Evolutionary conservation across 2,797 vertebrate genomes (phyloP), one percentile per base, ranked within the genome.

Genomic region (Clangula hyemalis): DNA sequence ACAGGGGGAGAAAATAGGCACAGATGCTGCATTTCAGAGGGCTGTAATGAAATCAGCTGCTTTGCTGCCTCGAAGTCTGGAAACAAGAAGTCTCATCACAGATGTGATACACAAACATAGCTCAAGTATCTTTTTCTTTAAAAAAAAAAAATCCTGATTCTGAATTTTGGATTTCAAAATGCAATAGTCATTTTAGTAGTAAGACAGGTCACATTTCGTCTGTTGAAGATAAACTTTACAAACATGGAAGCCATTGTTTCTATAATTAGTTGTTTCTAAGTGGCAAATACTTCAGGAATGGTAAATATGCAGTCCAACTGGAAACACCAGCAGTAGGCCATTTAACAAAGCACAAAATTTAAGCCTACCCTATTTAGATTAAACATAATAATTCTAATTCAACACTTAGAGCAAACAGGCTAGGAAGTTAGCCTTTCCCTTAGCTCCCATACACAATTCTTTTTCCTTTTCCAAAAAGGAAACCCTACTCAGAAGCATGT

Each of bases 301-400:
- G 93, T 80, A 95, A 95, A 93, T 70, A 97, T 96, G 95, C 85
- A 64, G 96, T 47, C 77, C 66, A 73, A 95, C 96, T 91, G 91
- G 95, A 96, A 96, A 82, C 85, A 92, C 69, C 71, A 93, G 73
- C 77, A 93, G 45, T 65, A 90, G 18, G 49, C 21, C 19, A 21
- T 68, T 84, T 49, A 86, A 68, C 30, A 7, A 65, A 87, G 45
- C 30, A n/a, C 69, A 82, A 70, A 90, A 94, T 56, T 49, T 70
- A 74, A 82, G 68, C 86, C 73, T 85, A 61, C 73, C 72, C 47
- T 62, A 56, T 60, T 93, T 89, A 87, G 65, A 65, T 90, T 82
- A 70, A 68, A 61, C 82, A 76, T 3, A 87, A 28, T 53, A 10
- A 91, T 92, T 95, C 89, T 85, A 83, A 74, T 27, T 13, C 17